Evolutionary conservation across 2,113 vertebrate species (phyloP), one percentile per base, ranked within the genome.

Genomic region (Nematolebias whitei): DNA sequence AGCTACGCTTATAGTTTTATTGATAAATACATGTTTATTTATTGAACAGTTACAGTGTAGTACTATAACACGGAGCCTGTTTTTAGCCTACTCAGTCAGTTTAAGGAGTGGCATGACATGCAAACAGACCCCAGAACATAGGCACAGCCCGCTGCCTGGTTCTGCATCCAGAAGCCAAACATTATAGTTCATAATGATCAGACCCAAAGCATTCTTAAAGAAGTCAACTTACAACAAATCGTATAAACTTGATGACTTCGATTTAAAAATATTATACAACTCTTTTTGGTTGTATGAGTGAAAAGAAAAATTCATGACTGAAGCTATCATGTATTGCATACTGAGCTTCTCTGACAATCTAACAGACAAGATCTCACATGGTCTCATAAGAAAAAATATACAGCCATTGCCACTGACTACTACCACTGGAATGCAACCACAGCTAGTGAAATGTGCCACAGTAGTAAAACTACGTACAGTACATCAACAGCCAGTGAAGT

Each of bases 371-470:
- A 80, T 82, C 50, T 63, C 76, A 78, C 74, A 78, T 78, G 80
- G 61, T 85, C 82, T 80, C 67, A 75, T 71, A 85, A 65, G n/a
- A 45, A 65, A 51, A 80, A 85, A 84, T 63, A 81, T 63, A 78
- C 71, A 63, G 73, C 64, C 75, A 59, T 68, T 63, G 64, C 83
- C 85, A 88, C 78, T 78, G 87, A 87, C 88, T 86, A 82, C 74
- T 47, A 85, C 85, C 86, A 83, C 80, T 85, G 89, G 86, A 89
- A 88, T 85, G 83, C 66, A 39, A 88, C 86, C 86, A 76, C 89
- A 86, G 76, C 80, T 82, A 85, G 80, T 86, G 84, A 87, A 90
- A 85, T 84, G 67, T 53, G 83, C 89, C 86, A 74, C 87, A 87
- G 89, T 74, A 74, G 78, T 83, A 72, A 85, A 88, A 88, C 79